These are phyloP conservation scores for Agrochola litura DNA, from an alignment of 2,888 invertebrate species.

Conservation along the genomic window DNA sequence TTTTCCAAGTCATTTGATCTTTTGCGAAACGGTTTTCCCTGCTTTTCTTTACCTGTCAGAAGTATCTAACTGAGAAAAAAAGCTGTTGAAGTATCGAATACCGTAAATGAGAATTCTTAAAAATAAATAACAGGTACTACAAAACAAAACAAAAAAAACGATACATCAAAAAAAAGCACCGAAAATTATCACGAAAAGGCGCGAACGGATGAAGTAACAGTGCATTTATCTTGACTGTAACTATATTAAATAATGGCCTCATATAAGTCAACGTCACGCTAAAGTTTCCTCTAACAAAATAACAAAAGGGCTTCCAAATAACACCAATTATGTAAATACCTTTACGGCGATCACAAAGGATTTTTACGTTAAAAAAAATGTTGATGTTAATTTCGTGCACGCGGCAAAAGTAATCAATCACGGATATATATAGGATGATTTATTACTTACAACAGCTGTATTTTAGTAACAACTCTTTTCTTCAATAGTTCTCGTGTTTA, in stretches of 20 bases:
- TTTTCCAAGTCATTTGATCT: slow-evolving; percentile 19
- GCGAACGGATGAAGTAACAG: slow-evolving; percentile 24
- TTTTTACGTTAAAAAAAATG: slow-evolving; percentile 49
- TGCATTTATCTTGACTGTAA: slow-evolving; percentile 56
- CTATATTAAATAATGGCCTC: slow-evolving; percentile 57
- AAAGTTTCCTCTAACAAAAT: slow-evolving; percentile 60
- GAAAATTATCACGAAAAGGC: slow-evolving; percentile 35
- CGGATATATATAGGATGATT: slow-evolving; percentile 82
- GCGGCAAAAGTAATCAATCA: slow-evolving; percentile 82
- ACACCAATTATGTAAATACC: slow-evolving; percentile 70
- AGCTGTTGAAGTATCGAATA: neutral
- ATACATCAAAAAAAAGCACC: slow-evolving; percentile 24
- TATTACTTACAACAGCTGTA: slow-evolving; percentile 81
- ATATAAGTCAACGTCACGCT: slow-evolving; percentile 62
- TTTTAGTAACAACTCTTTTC: slow-evolving; percentile 80
- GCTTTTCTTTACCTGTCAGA: neutral
- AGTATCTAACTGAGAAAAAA: neutral
- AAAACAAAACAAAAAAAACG: slow-evolving; percentile 4
- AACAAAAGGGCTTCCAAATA: slow-evolving; percentile 63
- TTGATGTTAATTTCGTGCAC: slow-evolving; percentile 77
- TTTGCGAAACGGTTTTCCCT: slow-evolving; percentile 4
- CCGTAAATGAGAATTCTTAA: neutral
- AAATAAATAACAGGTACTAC: neutral
- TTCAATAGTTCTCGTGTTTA: slow-evolving; percentile 68
- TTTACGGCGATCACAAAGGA: slow-evolving; percentile 63